Base-by-base conservation (phyloP, 1,140 invertebrate species). In the Drosophila nannoptera region DNA sequence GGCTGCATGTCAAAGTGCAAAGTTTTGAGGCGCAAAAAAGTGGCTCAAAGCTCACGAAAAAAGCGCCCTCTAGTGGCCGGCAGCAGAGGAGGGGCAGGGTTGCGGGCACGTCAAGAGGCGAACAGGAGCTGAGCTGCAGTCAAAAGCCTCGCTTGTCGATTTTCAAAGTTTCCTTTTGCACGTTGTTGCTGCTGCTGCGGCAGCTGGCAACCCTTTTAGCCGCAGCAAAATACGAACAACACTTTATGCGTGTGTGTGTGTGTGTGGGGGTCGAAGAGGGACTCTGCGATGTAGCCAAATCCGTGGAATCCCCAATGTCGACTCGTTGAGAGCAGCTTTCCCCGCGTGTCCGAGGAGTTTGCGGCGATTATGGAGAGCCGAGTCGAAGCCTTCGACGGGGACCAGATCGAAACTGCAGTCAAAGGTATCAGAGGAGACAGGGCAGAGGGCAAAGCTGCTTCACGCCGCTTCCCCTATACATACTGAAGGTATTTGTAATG, bases 1-100 rank as follows among this genome's bases (percentile, higher is more conserved):
- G 73, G 81, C 69, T 84, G 76, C 80, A 80, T 86, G 80, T 84
- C 81, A 86, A 84, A 84, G 80, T 83, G 81, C 49, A 80, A 82
- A 83, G 71, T 82, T 82, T 83, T 83, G 78, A 74, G 65, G 56
- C 74, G 63, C 62, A 77, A 78, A 70, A 78, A 72, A 70, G 71
- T 75, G 54, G 59, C 69, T 67, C 63, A 59, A 70, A 66, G 68
- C 68, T 70, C 49, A 54, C 54, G 61, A 65, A 70, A 71, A 60
- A 65, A 50, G 35, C 29, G 22, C 54, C 43, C 11, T 14, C 29
- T 14, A 32, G 59, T 33, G 36, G 36, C 12, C 8, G 49, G 11
- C 11, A 12, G 35, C 8, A 9, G 40, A 42, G 40, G 14, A 12
- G 40, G 2, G n/a, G 11, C 4, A 12, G 40, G 0, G 3, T 4